Conservation (phyloP, 1,140 invertebrate species). For the Cotesia typhae region DNA sequence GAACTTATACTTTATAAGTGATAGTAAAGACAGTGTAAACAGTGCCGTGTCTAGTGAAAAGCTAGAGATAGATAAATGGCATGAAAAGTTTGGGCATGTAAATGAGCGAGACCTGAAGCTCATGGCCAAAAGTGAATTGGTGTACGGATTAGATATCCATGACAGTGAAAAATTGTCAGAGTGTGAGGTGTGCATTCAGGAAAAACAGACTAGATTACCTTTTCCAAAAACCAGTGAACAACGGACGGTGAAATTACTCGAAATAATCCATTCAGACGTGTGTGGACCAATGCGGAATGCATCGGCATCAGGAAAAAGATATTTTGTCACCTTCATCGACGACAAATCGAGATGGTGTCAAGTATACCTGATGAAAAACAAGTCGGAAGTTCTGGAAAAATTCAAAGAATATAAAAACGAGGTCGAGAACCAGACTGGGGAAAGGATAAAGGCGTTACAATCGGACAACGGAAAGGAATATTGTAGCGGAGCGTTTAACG, state of each 20-base stretch:
- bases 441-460: slow-evolving; percentile 47
- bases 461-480: slow-evolving; percentile 61
- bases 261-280: slow-evolving; percentile 28
- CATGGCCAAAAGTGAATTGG: slow-evolving; percentile 20
- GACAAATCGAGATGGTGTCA: slow-evolving; percentile 51
- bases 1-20: slow-evolving; percentile 3
- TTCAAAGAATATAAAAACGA: slow-evolving; percentile 48
- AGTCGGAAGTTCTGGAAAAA: slow-evolving; percentile 50
- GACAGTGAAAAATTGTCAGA: slow-evolving; percentile 22
- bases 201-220: slow-evolving; percentile 27
- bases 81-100: slow-evolving; percentile 25
- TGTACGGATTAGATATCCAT: slow-evolving; percentile 24
- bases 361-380: slow-evolving; percentile 59
- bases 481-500: slow-evolving; percentile 46
- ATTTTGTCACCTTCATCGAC: slow-evolving; percentile 58
- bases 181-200: slow-evolving; percentile 30
- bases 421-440: slow-evolving; percentile 50
- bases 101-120: slow-evolving; percentile 30
- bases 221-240: slow-evolving; percentile 26
- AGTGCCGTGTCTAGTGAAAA: background rate
- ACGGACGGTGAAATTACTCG: slow-evolving; percentile 19
- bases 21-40: background rate
- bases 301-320: slow-evolving; percentile 43
- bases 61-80: slow-evolving; percentile 25
- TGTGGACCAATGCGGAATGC: slow-evolving; percentile 30